Conservation (phyloP, 2,113 vertebrate species). For the Arizona elegans region DNA sequence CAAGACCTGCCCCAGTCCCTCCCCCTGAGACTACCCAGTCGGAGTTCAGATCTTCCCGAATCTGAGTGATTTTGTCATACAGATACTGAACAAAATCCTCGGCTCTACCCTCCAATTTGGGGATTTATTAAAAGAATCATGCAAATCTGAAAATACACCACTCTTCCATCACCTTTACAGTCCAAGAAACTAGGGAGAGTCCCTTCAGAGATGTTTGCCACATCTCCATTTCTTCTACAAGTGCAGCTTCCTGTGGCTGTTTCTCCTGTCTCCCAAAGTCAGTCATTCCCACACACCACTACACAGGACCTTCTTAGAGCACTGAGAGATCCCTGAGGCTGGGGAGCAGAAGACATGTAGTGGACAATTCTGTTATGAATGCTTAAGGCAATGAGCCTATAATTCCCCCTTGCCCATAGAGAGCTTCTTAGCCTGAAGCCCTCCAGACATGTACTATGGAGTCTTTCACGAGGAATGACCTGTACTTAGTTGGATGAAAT, state of each 20-base stretch:
- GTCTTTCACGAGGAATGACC: neutral
- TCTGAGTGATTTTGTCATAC: no score
- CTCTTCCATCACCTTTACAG: neutral
- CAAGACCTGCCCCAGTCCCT: no score
- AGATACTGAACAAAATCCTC: no score
- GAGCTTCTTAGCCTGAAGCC: neutral
- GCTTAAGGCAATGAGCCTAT: neutral
- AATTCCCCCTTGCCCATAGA: neutral
- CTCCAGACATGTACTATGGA: neutral
- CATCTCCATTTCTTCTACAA: neutral
- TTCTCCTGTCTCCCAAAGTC: neutral
- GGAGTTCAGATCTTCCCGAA: no score
- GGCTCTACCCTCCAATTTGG: no score
- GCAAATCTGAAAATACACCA: neutral
- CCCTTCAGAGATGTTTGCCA: neutral
- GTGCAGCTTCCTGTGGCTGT: neutral
- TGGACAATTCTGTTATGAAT: neutral
- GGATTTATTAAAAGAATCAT: neutral
- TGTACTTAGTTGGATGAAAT: neutral
- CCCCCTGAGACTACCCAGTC: no score
- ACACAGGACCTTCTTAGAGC: neutral
- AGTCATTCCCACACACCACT: neutral
- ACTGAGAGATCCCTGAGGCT: neutral
- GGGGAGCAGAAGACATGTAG: neutral
- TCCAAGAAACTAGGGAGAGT: neutral